phyloP scores from a whole-genome alignment of 2,888 invertebrate species.

The Eudasyphora cyanicolor region DNA sequence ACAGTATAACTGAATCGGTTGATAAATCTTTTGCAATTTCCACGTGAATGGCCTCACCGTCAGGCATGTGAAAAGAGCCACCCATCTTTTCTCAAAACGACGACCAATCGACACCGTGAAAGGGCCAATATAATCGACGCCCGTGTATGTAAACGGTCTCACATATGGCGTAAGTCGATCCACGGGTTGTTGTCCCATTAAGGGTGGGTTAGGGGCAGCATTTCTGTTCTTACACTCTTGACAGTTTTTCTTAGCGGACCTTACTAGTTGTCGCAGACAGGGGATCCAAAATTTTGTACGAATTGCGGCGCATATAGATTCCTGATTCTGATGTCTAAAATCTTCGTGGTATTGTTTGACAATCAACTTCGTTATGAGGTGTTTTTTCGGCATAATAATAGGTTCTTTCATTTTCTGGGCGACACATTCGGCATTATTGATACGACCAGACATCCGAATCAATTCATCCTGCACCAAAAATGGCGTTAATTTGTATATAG shows the following conservation, averaged over 20 bases:
- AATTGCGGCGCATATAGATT: too few relatives aligned
- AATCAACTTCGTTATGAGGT: constrained; percentile 4
- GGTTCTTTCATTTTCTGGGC: background rate
- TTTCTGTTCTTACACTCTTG: constrained; percentile 41
- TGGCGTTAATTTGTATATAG: constrained; percentile 27
- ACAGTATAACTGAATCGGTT: constrained; percentile 39
- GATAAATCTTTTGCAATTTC: constrained; percentile 54
- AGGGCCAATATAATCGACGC: constrained; percentile 62
- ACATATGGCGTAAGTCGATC: constrained; percentile 62
- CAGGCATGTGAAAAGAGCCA: constrained; percentile 65
- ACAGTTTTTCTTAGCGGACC: too few relatives aligned
- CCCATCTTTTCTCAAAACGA: constrained; percentile 61
- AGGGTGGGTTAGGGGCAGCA: constrained; percentile 55
- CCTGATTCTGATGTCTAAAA: too few relatives aligned
- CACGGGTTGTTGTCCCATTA: constrained; percentile 65
- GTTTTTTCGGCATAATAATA: background rate
- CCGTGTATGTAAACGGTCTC: constrained; percentile 64
- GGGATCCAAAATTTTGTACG: too few relatives aligned
- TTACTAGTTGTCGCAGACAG: constrained; percentile 29
- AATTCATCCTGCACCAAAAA: constrained; percentile 31
- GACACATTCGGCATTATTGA: constrained; percentile 18
- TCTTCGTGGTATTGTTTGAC: constrained; percentile 23
- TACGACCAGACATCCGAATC: constrained; percentile 39
- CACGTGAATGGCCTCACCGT: constrained; percentile 54
- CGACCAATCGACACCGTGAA: constrained; percentile 56